Conservation (phyloP, 2,888 invertebrate genomes). For the Automeris io region DNA sequence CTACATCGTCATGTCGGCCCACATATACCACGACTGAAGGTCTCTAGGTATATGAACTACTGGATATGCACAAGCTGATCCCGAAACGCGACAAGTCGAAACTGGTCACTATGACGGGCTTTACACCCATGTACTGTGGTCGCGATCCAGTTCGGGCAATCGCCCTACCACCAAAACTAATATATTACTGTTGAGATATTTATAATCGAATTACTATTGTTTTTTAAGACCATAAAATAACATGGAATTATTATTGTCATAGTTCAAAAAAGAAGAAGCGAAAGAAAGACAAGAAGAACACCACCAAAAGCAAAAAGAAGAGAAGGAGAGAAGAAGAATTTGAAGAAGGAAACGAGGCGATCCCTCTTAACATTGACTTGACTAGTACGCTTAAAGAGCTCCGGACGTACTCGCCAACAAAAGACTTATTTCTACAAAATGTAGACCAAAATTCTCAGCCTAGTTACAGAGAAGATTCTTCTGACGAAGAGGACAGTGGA, state of each 20-base stretch:
- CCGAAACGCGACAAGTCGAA: too few species aligned
- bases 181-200: too few species aligned
- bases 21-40: too few species aligned
- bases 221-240: too few species aligned
- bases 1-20: too few species aligned
- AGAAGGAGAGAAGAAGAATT: conserved; percentile 27
- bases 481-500: conserved; percentile 29
- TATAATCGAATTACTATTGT: too few species aligned
- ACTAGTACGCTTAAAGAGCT: conserved; percentile 54
- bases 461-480: conserved; percentile 24
- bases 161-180: too few species aligned
- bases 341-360: conserved; percentile 16
- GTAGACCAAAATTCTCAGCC: conserved; percentile 20
- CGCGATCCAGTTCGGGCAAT: too few species aligned
- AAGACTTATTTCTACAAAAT: conserved; percentile 36
- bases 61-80: too few species aligned
- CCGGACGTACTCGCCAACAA: conserved; percentile 52
- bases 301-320: conserved; percentile 46
- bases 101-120: too few species aligned
- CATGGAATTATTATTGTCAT: conserved; percentile 11
- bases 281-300: conserved; percentile 55
- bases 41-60: too few species aligned
- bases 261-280: conserved; percentile 56
- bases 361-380: conserved; percentile 46
- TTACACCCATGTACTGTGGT: too few species aligned